Evolutionary conservation across 1,140 invertebrate genomes (phyloP), one percentile per base, ranked within the genome.

Genomic region (Drosophila elegans): DNA sequence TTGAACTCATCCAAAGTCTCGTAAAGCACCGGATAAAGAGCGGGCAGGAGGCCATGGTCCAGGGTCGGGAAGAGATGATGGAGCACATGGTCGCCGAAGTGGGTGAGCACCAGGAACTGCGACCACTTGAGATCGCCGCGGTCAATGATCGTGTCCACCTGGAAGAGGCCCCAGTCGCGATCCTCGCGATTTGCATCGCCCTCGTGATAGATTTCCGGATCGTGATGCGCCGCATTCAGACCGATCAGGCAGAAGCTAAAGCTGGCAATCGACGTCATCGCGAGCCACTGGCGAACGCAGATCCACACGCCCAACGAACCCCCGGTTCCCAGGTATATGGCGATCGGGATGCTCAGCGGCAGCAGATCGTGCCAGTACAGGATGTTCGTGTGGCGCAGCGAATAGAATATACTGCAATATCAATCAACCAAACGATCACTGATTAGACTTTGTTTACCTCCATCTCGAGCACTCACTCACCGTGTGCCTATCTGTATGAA

Each of bases 1-100:
- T 94, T 93, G 85, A 96, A 97, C 86, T 97, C 95, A 48, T 95
- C 86, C 59, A 95, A 95, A 1, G 95, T 96, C 77, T 96, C 90
- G 12, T 95, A 76, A 34, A 97, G 94, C 10, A 95, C 91, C 0
- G 95, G 94, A 76, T 95, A 93, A 10, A 97, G 93, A n/a, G 94
- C 91, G 2, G 94, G 93, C 21, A 97, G 91, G 52, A 95, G 94
- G 0, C 94, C 94, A 78, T 97, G 96, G 84, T 97, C 97, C 12
- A 97, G 80, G 0, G 96, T 96, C 0, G 97, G 97, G 74, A 97
- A 95, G 1, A 98, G 92, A 93, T 97, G 97, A 88, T 98, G 97
- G 1, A 97, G 92, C 1, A 93, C 93, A 90, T 98, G 97, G 39
- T 96, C 95, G 7, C 97, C 97, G 74, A 96, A 97, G 68, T 95